Evolutionary conservation across 2,888 invertebrate genomes (phyloP), one percentile per base, ranked within the genome.

Genomic region (Dryococelus australis): DNA sequence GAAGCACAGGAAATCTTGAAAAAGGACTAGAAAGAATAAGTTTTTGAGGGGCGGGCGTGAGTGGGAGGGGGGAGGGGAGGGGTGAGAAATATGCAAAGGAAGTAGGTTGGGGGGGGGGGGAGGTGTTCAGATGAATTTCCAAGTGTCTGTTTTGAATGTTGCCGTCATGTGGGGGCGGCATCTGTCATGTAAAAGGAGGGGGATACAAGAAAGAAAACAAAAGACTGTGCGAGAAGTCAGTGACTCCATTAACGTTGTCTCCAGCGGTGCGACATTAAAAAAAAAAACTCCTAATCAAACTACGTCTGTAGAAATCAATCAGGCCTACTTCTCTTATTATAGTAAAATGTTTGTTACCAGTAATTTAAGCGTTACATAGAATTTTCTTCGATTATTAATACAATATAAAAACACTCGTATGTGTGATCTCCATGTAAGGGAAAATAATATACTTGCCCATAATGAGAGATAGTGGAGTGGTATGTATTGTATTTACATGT

Each of bases 131-230:
- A 83, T 83, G 83, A 83, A 83, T 83, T 83, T 83, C 83, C 43
- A 43, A 83, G 83, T 4, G 28, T 83, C 83, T 83, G 83, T 83
- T 83, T 83, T 83, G 83, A 28, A 83, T 83, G 65, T 65, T 65
- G 65, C 65, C 65, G 65, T 65, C 65, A 65, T 65, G 65, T 65
- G 65, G 65, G 65, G 65, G 65, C 24, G 65, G 65, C 20, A 65
- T 65, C 65, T 65, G 16, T 65, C 65, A 65, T 65, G 65, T 65
- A 65, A 65, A n/a, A 65, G n/a, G 65, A 65, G 65, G 65, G 47
- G 65, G 8, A 65, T 8, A 65, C 65, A 65, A 65, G 65, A 65
- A 65, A 65, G 65, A 24, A 24, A 65, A 65, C 65, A 65, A 65
- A 65, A 65, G 65, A 65, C 65, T 65, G 65, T 24, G 65, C 65